Conservation (phyloP, 2,888 invertebrate genomes). For the Sesamia inferens region DNA sequence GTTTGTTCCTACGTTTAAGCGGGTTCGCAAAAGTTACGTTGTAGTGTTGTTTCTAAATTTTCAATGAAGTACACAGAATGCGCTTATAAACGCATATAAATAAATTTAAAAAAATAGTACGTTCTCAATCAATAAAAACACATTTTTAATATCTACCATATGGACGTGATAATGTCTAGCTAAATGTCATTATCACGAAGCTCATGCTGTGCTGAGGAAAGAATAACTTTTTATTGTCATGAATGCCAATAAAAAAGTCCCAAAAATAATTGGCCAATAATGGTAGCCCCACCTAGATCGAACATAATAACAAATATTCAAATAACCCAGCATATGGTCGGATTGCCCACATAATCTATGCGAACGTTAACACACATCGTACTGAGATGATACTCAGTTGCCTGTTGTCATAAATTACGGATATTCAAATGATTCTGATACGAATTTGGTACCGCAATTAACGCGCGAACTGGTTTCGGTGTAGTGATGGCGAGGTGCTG, state of each 20-base stretch:
- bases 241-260: conserved; percentile 11
- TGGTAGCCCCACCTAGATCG: conserved; percentile 27
- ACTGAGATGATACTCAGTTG: conserved; percentile 83
- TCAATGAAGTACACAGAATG: too few species aligned
- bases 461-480: conserved; percentile 85
- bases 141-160: not conserved
- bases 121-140: not conserved
- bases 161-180: too few species aligned
- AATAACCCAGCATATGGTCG: conserved; percentile 63
- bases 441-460: conserved; percentile 89
- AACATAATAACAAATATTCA: conserved; percentile 53
- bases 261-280: conserved; percentile 19
- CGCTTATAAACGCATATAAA: too few species aligned
- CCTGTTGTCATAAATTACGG: conserved; percentile 87
- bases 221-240: not conserved
- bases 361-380: conserved; percentile 82
- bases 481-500: conserved; percentile 72
- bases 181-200: not conserved
- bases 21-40: too few species aligned
- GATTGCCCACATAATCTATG: conserved; percentile 77
- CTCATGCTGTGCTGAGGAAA: not conserved
- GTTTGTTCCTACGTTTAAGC: not conserved
- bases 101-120: too few species aligned
- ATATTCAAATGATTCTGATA: conserved; percentile 89
- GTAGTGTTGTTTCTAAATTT: too few species aligned